Evolutionary conservation across 2,113 vertebrate genomes (phyloP).

Genomic region (Burhinus bistriatus): DNA sequence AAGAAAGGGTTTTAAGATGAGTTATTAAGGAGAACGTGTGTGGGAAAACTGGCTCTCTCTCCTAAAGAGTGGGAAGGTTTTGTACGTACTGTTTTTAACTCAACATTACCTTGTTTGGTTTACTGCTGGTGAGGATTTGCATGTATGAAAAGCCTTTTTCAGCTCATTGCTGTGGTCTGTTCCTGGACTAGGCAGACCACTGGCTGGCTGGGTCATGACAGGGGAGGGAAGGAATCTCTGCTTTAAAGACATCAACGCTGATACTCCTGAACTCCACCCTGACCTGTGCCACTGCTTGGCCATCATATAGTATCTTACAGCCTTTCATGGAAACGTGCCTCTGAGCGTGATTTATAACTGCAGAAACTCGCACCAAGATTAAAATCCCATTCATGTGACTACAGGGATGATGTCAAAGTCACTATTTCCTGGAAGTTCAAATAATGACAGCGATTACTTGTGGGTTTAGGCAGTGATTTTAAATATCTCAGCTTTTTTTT

Average conservation of each 20-base stretch:
- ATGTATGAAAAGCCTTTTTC: not conserved
- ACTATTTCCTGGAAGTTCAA: not conserved
- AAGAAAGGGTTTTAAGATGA: not conserved
- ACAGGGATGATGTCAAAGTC: not conserved
- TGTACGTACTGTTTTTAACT: not conserved
- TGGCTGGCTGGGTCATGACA: accelerated
- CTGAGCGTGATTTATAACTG: not conserved
- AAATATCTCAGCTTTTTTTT: not conserved
- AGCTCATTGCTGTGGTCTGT: accelerated
- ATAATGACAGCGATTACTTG: not conserved
- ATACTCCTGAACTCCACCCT: not conserved
- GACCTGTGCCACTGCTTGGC: not conserved
- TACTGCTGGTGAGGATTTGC: not conserved
- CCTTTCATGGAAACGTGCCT: not conserved
- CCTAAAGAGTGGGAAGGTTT: not conserved
- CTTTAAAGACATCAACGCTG: not conserved
- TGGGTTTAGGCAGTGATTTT: not conserved
- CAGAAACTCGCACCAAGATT: not conserved
- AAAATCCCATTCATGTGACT: not conserved
- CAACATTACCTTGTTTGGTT: not conserved
- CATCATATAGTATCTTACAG: not conserved
- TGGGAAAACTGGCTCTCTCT: not conserved
- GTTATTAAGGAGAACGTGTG: not conserved
- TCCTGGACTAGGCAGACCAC: not conserved
- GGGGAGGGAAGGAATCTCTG: not conserved